Percentiles rank a stretch among this genome's conserved stretches.
Conservation (phyloP, 2,797 vertebrate genomes). For the Okamejei kenojei region DNA sequence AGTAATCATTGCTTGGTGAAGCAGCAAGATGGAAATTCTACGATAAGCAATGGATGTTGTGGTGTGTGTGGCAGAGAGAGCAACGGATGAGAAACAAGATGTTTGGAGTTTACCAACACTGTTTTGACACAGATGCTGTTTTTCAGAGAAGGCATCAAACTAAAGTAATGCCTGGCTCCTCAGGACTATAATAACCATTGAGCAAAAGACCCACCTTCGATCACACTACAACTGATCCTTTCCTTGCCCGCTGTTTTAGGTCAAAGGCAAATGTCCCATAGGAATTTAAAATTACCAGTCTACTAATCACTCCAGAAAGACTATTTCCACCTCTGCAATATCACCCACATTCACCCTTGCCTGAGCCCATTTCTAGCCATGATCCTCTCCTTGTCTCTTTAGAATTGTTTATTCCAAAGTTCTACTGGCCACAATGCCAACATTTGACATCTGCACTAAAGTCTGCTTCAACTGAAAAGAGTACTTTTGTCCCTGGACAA, state of each 20-base stretch:
- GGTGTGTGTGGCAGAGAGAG: too few species aligned
- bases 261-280: neutral
- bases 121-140: too few species aligned
- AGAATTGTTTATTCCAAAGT: neutral
- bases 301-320: neutral
- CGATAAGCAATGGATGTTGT: neutral
- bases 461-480: too few species aligned
- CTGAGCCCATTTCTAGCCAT: neutral
- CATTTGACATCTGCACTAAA: neutral
- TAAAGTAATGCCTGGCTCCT: too few species aligned
- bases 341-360: neutral
- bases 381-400: neutral
- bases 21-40: neutral
- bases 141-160: too few species aligned
- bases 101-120: neutral
- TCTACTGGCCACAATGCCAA: neutral
- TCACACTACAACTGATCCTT: neutral
- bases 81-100: neutral
- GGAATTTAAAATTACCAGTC: neutral
- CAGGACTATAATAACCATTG: neutral
- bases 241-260: neutral
- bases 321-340: neutral
- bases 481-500: too few species aligned
- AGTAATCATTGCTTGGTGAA: neutral
- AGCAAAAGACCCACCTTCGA: neutral